phyloP scores from a whole-genome alignment of 2,113 vertebrate species.

The Antidorcas marsupialis region DNA sequence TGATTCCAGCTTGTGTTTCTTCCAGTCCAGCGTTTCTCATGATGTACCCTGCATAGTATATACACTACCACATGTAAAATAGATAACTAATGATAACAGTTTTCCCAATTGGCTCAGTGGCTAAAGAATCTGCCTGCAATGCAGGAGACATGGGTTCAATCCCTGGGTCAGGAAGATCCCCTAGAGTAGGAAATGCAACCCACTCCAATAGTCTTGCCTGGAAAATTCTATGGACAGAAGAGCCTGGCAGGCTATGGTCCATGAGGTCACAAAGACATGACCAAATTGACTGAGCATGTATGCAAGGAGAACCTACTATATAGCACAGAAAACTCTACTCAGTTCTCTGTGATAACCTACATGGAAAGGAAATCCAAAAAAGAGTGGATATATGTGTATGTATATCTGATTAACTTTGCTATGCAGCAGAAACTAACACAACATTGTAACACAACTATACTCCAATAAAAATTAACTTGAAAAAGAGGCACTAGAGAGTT shows the following conservation, averaged over 20 bases:
- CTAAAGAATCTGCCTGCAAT: not conserved
- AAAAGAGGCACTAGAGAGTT: not conserved
- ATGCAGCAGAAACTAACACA: not conserved
- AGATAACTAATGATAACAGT: not conserved
- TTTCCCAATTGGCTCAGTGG: not conserved
- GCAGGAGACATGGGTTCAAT: rapidly evolving
- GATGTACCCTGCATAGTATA: not conserved
- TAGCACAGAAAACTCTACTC: not conserved
- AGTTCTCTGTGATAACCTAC: not conserved
- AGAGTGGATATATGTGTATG: not conserved
- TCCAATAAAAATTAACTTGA: not conserved
- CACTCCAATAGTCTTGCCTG: not conserved
- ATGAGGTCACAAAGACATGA: not conserved
- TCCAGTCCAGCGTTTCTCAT: too few relatives aligned
- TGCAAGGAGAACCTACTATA: not conserved
- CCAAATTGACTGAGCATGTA: not conserved
- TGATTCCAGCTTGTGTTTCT: too few relatives aligned
- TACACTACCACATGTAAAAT: not conserved
- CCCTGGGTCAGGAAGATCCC: not conserved
- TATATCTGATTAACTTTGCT: not conserved
- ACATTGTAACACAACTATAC: not conserved
- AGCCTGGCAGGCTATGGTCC: not conserved
- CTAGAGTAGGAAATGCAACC: not conserved
- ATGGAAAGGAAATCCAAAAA: not conserved
- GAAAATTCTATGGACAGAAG: not conserved